These are phyloP conservation scores for Monochamus alternatus DNA, from an alignment of 2,888 invertebrate species.

Conservation along the genomic window DNA sequence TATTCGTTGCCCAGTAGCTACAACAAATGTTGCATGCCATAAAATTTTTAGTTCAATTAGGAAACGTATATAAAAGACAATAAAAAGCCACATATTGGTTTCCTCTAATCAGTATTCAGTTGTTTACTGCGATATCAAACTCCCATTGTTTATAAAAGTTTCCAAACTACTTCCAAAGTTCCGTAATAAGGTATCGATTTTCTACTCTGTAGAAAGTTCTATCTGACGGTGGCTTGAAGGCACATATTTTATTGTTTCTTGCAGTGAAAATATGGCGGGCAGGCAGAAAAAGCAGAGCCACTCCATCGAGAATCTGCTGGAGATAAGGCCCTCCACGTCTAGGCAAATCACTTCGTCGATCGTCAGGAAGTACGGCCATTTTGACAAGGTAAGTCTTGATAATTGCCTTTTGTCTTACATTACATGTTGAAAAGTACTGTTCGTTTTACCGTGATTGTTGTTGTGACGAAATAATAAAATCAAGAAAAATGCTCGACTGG, in stretches of 20 bases:
- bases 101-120: constrained; percentile 65
- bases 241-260: constrained; percentile 62
- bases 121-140: constrained; percentile 67
- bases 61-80: constrained; percentile 18
- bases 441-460: no score
- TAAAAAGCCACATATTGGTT: constrained; percentile 41
- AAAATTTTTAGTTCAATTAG: constrained; percentile 8
- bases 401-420: background rate
- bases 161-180: constrained; percentile 66
- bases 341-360: constrained; percentile 52
- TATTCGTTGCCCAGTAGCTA: background rate
- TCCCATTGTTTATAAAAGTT: constrained; percentile 69
- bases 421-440: no score
- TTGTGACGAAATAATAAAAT: background rate
- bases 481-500: no score
- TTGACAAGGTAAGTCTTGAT: constrained; percentile 70
- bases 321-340: constrained; percentile 70
- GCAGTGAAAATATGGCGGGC: constrained; percentile 64
- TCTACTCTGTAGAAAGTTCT: constrained; percentile 43
- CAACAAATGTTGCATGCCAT: constrained; percentile 9
- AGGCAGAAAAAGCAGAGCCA: constrained; percentile 72
- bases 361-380: constrained; percentile 62
- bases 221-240: constrained; percentile 52
- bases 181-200: constrained; percentile 69
- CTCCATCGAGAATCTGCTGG: constrained; percentile 74